phyloP scores from a whole-genome alignment of 2,113 vertebrate species.

The Melanocharis versteri region DNA sequence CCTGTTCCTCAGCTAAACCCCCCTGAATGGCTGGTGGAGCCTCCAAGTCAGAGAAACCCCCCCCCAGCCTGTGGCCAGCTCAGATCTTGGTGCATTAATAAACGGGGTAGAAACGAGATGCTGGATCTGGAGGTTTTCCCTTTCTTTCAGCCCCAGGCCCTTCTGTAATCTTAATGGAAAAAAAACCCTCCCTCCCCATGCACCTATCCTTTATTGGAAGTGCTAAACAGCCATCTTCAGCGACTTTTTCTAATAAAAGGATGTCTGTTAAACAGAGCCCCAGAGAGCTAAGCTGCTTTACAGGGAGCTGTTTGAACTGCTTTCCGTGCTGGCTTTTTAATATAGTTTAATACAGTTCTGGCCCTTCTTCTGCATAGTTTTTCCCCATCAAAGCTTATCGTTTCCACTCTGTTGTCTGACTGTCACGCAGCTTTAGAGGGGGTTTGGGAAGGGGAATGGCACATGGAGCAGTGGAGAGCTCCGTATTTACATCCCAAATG shows the following conservation, averaged over 20 bases:
- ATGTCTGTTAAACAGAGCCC: conserved; percentile 32
- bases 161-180: neutral
- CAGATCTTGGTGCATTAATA: neutral
- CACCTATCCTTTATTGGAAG: conserved; percentile 22
- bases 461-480: neutral
- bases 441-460: neutral
- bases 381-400: neutral
- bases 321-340: conserved; percentile 10
- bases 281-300: conserved; percentile 30
- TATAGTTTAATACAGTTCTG: conserved; percentile 21
- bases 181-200: neutral
- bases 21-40: no score
- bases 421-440: neutral
- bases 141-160: neutral
- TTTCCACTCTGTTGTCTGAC: neutral
- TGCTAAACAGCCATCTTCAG: conserved; percentile 31
- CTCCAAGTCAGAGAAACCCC: neutral
- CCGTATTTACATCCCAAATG: neutral
- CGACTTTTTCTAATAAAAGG: conserved; percentile 39
- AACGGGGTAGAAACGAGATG: rapidly evolving
- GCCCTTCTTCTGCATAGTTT: neutral
- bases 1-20: neutral
- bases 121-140: neutral
- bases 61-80: neutral
- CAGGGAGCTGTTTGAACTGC: conserved; percentile 39